A percentile compares a stretch with the other conserved stretches of the same genome.
Conservation (phyloP, 2,888 invertebrate genomes). For the Melitaea athalia region DNA sequence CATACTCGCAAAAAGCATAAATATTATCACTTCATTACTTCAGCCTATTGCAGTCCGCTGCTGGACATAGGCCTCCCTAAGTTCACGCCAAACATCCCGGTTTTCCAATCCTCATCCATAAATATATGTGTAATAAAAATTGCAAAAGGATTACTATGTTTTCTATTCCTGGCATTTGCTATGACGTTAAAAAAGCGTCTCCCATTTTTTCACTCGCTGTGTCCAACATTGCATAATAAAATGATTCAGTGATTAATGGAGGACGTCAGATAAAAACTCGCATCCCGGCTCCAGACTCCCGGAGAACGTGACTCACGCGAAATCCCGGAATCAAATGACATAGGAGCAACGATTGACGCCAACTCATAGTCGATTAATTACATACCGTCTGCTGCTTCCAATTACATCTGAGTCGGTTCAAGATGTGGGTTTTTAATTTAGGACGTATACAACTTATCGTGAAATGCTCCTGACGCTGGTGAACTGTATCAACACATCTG, state of each 20-base stretch:
- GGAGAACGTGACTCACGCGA: constrained; percentile 30
- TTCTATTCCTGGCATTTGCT: no score
- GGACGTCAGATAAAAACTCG: constrained; percentile 15
- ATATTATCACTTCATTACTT: no score
- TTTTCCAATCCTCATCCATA: no score
- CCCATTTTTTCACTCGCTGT: background rate
- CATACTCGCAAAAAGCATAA: no score
- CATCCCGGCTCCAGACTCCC: constrained; percentile 4
- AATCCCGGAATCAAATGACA: constrained; percentile 25
- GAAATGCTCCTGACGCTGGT: background rate
- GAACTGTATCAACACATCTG: background rate
- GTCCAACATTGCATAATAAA: background rate
- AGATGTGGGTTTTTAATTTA: constrained; percentile 1
- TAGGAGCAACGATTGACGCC: constrained; percentile 19
- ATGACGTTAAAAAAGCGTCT: no score
- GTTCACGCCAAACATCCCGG: no score
- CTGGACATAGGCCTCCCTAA: no score
- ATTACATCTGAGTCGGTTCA: constrained; percentile 11
- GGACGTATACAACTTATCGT: background rate
- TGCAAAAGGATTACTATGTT: no score
- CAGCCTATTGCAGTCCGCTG: no score
- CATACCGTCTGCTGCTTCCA: constrained; percentile 13
- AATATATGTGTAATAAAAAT: no score
- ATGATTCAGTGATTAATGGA: constrained; percentile 17
- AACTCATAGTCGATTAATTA: constrained; percentile 13